These are phyloP conservation scores for Lineus longissimus DNA, from an alignment of 1,140 invertebrate genomes.

Conservation along the genomic window DNA sequence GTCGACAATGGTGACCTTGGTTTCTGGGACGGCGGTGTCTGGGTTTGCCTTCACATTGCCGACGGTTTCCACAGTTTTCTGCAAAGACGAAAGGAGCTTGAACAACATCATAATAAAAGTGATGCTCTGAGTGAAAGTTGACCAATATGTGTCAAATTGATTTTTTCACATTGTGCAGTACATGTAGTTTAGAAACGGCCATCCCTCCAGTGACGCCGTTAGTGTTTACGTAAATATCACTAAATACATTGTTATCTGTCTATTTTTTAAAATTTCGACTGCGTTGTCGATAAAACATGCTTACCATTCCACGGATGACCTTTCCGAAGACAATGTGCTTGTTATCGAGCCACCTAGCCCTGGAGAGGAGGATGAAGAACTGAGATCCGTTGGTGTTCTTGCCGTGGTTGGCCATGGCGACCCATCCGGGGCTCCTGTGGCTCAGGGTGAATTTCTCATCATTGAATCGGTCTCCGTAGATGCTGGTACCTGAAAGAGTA, in stretches of 20 bases:
- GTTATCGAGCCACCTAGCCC: slow-evolving; percentile 87
- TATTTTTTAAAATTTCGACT: no score
- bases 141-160: neutral
- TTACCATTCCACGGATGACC: slow-evolving; percentile 57
- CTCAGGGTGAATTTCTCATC: slow-evolving; percentile 46
- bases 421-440: slow-evolving; percentile 37
- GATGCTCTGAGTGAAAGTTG: neutral
- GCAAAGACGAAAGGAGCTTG: slow-evolving; percentile 9
- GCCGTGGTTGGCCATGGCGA: slow-evolving; percentile 51
- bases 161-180: no score
- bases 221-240: no score
- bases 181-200: no score
- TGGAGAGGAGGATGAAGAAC: slow-evolving; percentile 75
- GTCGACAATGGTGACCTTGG: slow-evolving; percentile 31
- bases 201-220: no score
- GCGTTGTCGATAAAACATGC: slow-evolving; percentile 9
- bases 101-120: neutral
- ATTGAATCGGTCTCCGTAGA: slow-evolving; percentile 82
- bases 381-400: slow-evolving; percentile 52
- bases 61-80: slow-evolving; percentile 32
- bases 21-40: slow-evolving; percentile 25
- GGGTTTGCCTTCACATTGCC: slow-evolving; percentile 24
- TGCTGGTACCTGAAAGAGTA: slow-evolving; percentile 69
- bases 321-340: slow-evolving; percentile 93
- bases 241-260: no score